phyloP scores from a whole-genome alignment of 2,888 invertebrate species.

The Eilema caniola region DNA sequence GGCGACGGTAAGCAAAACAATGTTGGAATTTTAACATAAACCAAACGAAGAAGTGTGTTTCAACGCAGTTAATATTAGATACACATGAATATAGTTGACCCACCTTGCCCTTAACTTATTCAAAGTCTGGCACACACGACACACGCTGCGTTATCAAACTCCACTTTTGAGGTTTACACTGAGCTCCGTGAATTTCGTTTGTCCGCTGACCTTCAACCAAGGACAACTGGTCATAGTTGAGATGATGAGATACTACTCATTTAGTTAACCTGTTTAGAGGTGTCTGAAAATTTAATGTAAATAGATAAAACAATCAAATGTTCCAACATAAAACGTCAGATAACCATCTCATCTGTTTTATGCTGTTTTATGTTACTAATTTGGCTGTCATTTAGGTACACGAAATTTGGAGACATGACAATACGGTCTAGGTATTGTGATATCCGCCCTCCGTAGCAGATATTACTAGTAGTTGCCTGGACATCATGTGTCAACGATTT shows the following conservation, averaged over 20 bases:
- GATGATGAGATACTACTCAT: slow-evolving; percentile 35
- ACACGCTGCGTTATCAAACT: slow-evolving; percentile 43
- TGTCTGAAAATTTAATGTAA: slow-evolving; percentile 31
- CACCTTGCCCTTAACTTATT: slow-evolving; percentile 59
- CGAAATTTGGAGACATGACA: background rate
- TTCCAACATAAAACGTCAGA: background rate
- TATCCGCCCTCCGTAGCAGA: no score
- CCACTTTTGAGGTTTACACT: slow-evolving; percentile 37
- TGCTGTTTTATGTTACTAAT: background rate
- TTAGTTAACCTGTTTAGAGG: slow-evolving; percentile 38
- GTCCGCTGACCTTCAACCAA: slow-evolving; percentile 52
- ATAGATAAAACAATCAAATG: background rate
- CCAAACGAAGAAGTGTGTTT: slow-evolving; percentile 35
- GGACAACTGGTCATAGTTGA: slow-evolving; percentile 51
- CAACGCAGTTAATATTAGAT: slow-evolving; percentile 66
- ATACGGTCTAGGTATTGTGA: no score
- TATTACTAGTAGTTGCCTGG: no score
- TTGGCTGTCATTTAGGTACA: background rate
- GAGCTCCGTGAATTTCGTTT: slow-evolving; percentile 50
- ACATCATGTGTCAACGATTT: no score
- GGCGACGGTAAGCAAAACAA: slow-evolving; percentile 22
- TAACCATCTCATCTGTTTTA: background rate
- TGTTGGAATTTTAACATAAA: slow-evolving; percentile 37
- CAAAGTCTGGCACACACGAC: slow-evolving; percentile 49
- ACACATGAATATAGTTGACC: slow-evolving; percentile 69